These are phyloP conservation scores for Bergia puertoricense DNA, from an alignment of 92 coral and sea anemone genomes.

Conservation along the genomic window DNA sequence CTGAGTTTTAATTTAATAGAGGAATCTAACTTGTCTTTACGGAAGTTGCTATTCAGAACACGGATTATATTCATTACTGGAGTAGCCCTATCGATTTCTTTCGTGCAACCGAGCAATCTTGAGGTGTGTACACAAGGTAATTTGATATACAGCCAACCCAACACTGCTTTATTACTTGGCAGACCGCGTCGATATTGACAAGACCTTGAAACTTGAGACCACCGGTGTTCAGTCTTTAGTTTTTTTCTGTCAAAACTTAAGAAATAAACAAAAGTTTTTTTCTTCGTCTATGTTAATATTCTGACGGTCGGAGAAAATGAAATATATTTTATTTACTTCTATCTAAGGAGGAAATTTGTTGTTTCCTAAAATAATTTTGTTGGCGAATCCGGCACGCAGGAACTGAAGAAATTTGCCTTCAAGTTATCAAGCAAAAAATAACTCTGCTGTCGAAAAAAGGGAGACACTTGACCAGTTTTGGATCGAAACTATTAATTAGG, in stretches of 20 bases:
- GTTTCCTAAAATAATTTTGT: constrained; percentile 32
- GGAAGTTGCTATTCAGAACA: constrained; percentile 24
- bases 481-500: constrained; percentile 30
- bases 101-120: constrained; percentile 15
- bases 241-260: constrained; percentile 27
- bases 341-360: constrained; percentile 25
- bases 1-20: background rate
- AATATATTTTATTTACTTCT: constrained; percentile 23
- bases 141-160: constrained; percentile 16
- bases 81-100: constrained; percentile 35
- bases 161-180: constrained; percentile 21
- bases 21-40: background rate
- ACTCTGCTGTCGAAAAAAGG: constrained; percentile 31
- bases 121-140: constrained; percentile 23
- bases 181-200: constrained; percentile 11
- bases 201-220: constrained; percentile 38
- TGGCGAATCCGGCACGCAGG: background rate
- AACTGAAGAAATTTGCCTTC: constrained; percentile 1
- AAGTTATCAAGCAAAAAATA: constrained; percentile 22
- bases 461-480: constrained; percentile 10
- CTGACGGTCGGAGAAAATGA: constrained; percentile 25
- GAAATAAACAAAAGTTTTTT: constrained; percentile 10
- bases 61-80: constrained; percentile 9
- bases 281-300: constrained; percentile 21
- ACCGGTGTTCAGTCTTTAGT: background rate